These are phyloP conservation scores for Salvelinus sp. DNA, from an alignment of 2,113 vertebrate species.

Conservation along the genomic window DNA sequence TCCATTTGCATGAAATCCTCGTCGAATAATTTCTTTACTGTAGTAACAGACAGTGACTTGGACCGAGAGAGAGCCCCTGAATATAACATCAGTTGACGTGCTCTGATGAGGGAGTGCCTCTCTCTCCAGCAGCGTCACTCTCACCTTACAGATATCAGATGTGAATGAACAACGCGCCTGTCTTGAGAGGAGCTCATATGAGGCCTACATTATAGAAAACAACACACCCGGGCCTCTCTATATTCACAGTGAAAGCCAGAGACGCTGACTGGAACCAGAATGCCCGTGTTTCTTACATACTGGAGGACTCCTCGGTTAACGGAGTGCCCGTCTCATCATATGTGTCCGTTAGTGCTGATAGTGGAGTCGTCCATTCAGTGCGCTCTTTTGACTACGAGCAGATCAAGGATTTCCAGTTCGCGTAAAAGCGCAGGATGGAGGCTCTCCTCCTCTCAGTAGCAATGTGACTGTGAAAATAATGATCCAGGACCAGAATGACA, in stretches of 20 bases:
- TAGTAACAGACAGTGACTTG: no score
- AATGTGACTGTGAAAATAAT: conserved; percentile 56
- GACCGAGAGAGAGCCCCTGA: no score
- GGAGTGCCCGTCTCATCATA: conserved; percentile 50
- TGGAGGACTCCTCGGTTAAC: no score
- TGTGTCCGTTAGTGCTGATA: conserved; percentile 69
- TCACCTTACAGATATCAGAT: conserved; percentile 31
- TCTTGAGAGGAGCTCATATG: no score
- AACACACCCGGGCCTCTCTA: no score
- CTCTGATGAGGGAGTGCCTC: conserved; percentile 35
- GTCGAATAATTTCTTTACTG: conserved; percentile 63
- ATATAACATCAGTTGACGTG: no score
- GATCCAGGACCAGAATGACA: conserved; percentile 70
- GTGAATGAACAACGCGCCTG: no score
- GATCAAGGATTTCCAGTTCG: conserved; percentile 60
- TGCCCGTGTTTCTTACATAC: no score
- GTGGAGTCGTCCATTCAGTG: conserved; percentile 65
- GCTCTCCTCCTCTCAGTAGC: conserved; percentile 60
- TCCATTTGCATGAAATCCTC: conserved; percentile 53
- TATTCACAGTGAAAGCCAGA: no score
- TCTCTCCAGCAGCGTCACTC: conserved; percentile 25
- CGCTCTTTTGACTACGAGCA: conserved; percentile 76
- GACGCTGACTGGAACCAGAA: no score
- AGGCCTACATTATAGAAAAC: no score
- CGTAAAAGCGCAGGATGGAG: conserved; percentile 66